Conservation (phyloP, 64 coral and sea anemone genomes). For the Cladopsammia gracilis region DNA sequence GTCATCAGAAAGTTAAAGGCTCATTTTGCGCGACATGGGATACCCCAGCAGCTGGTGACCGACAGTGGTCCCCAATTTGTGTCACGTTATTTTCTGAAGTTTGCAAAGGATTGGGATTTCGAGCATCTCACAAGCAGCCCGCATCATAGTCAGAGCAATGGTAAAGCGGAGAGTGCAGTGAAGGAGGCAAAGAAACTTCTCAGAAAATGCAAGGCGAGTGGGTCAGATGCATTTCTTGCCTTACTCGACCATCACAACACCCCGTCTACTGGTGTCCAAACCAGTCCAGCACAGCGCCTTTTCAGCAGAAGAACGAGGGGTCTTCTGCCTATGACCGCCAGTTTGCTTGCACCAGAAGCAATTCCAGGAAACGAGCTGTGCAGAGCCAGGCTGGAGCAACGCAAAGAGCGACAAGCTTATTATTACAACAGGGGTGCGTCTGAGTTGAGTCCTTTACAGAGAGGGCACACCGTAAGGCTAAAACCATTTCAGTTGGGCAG, state of each 20-base stretch:
- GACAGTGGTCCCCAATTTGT: background rate
- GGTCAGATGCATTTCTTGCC: too few relatives aligned
- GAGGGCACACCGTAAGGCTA: too few relatives aligned
- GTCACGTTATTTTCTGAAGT: background rate
- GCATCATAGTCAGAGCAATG: background rate
- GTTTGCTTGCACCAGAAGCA: too few relatives aligned
- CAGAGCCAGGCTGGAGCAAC: background rate
- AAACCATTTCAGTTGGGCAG: too few relatives aligned
- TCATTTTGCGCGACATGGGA: slow-evolving; percentile 21
- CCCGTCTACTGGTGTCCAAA: background rate
- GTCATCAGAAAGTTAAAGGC: slow-evolving; percentile 23
- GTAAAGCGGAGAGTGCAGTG: background rate
- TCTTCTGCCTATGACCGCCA: too few relatives aligned
- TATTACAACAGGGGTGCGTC: background rate
- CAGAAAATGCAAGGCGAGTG: background rate
- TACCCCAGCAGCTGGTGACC: background rate
- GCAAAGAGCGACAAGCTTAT: background rate
- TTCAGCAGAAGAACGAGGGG: too few relatives aligned
- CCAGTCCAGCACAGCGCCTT: background rate
- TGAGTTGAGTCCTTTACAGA: background rate
- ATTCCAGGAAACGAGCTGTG: too few relatives aligned
- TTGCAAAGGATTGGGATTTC: too few relatives aligned
- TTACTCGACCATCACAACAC: background rate
- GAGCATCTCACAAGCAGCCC: too few relatives aligned
- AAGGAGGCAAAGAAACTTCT: too few relatives aligned